A percentile compares a stretch with the other conserved stretches of the same genome.
Evolutionary conservation across 2,113 vertebrate genomes (phyloP).

Genomic region (Dendropsophus ebraccatus): DNA sequence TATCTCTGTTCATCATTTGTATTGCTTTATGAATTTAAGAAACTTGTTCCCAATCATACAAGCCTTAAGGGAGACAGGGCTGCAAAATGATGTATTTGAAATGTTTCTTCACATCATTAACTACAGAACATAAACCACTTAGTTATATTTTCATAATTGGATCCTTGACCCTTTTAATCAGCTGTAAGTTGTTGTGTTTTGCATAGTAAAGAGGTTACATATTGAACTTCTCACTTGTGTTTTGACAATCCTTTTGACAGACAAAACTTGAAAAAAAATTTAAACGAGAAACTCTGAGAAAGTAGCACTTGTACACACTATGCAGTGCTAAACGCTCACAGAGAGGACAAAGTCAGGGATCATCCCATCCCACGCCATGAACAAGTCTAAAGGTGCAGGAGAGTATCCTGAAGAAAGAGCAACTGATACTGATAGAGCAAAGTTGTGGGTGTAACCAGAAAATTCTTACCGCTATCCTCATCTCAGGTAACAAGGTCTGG

Average conservation of each 20-base stretch:
- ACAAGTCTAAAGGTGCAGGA: too few species aligned
- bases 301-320: too few species aligned
- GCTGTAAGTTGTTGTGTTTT: slow-evolving; percentile 63
- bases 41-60: slow-evolving; percentile 66
- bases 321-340: too few species aligned
- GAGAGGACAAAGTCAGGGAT: too few species aligned
- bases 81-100: slow-evolving; percentile 63
- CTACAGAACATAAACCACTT: slow-evolving; percentile 61
- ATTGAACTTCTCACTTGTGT: slow-evolving; percentile 49
- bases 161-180: slow-evolving; percentile 67
- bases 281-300: neutral
- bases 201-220: slow-evolving; percentile 60
- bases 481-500: too few species aligned
- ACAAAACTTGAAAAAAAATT: neutral
- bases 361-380: too few species aligned
- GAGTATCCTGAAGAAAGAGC: too few species aligned
- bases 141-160: slow-evolving; percentile 68
- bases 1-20: slow-evolving; percentile 67
- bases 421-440: too few species aligned
- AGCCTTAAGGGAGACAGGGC: slow-evolving; percentile 62
- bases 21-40: slow-evolving; percentile 66
- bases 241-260: slow-evolving; percentile 53
- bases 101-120: slow-evolving; percentile 62
- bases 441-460: too few species aligned
- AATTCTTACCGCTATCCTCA: too few species aligned